Conservation (phyloP, 2,113 vertebrate species). For the Dipodomys spectabilis region DNA sequence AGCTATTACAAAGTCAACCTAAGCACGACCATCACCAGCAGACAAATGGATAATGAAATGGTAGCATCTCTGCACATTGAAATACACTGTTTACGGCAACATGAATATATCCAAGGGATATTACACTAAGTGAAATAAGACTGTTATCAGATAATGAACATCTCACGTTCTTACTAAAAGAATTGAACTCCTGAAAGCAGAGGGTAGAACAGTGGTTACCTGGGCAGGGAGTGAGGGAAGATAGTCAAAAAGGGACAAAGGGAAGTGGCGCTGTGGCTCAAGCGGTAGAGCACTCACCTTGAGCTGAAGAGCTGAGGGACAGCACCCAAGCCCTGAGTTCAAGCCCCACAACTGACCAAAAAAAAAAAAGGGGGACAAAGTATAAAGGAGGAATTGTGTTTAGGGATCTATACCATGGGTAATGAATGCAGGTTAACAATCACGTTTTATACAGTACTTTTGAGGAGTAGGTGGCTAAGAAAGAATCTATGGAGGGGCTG, state of each 20-base stretch:
- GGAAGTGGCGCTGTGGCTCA: no score
- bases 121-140: not conserved
- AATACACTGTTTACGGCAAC: not conserved
- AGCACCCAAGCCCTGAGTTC: no score
- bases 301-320: no score
- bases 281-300: no score
- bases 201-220: not conserved
- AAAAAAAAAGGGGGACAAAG: no score
- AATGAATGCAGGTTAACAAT: not conserved
- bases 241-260: no score
- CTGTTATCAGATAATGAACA: not conserved
- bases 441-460: no score
- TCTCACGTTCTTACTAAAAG: no score
- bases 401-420: not conserved
- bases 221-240: no score
- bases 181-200: not conserved
- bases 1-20: not conserved
- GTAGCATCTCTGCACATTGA: accelerated
- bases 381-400: not conserved
- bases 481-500: not conserved
- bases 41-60: not conserved
- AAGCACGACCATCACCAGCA: no score
- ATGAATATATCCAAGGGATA: not conserved
- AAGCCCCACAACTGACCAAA: no score
- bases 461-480: not conserved